phyloP scores from a whole-genome alignment of 1,140 invertebrate species.

The Dryas iulia region DNA sequence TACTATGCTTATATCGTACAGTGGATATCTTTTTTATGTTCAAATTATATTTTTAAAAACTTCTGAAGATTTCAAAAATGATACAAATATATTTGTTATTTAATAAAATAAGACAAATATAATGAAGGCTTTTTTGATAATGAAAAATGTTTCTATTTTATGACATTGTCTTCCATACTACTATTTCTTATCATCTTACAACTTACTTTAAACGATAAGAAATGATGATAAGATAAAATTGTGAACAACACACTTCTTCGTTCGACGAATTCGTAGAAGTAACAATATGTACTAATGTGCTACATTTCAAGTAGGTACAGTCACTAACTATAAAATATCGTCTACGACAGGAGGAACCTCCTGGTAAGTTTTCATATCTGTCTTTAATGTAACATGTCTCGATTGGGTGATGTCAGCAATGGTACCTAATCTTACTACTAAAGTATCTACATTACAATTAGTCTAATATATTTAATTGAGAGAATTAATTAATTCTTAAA shows the following conservation, averaged over 20 bases:
- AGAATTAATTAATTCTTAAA: not conserved
- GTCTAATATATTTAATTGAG: not conserved
- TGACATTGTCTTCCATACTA: slow-evolving; percentile 10
- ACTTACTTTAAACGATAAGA: slow-evolving; percentile 36
- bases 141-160: not conserved
- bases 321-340: not conserved
- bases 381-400: not conserved
- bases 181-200: slow-evolving; percentile 27
- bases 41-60: too few relatives aligned
- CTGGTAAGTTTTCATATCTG: slow-evolving; percentile 13
- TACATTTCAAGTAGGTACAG: not conserved
- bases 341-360: slow-evolving; percentile 8
- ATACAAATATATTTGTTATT: not conserved
- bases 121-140: not conserved
- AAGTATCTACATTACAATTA: not conserved
- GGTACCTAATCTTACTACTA: not conserved
- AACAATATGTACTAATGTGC: slow-evolving; percentile 7
- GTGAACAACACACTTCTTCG: not conserved
- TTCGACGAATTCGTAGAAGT: not conserved
- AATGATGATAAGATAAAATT: slow-evolving; percentile 46
- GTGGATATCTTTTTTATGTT: too few relatives aligned
- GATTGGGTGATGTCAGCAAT: too few relatives aligned
- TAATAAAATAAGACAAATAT: too few relatives aligned
- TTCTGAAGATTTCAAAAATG: not conserved
- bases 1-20: too few relatives aligned